Evolutionary conservation across 2,797 vertebrate species (phyloP).

Genomic region (Smutsia gigantea): DNA sequence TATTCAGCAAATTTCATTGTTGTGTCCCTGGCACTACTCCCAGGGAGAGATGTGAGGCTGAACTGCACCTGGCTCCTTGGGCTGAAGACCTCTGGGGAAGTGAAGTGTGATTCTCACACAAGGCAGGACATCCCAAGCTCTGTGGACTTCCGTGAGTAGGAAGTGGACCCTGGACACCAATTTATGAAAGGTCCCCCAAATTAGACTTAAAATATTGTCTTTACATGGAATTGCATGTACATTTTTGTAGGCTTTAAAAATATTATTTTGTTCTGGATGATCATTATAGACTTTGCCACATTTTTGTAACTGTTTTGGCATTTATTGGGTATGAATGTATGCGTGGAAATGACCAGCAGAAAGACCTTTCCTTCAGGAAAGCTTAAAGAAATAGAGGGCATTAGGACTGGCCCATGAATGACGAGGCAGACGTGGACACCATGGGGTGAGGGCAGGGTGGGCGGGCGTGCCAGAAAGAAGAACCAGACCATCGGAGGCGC

Average conservation of each 20-base stretch:
- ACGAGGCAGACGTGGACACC: background rate
- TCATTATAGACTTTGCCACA: too few species aligned
- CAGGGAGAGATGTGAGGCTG: background rate
- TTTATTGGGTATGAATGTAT: too few species aligned
- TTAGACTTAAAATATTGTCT: background rate
- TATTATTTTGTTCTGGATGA: background rate
- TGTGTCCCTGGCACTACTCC: background rate
- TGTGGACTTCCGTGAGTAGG: background rate
- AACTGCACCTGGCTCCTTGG: background rate
- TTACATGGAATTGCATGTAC: fast-evolving
- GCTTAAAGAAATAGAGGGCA: background rate
- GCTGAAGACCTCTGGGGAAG: background rate
- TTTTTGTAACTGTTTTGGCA: background rate
- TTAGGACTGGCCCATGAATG: background rate
- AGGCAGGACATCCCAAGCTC: background rate
- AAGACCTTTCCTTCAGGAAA: background rate
- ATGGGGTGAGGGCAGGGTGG: fast-evolving
- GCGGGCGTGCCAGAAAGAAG: background rate
- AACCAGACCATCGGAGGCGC: background rate
- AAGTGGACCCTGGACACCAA: background rate
- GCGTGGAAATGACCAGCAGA: background rate
- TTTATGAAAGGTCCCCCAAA: too few species aligned
- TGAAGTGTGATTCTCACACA: background rate
- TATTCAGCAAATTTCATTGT: background rate
- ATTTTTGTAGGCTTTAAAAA: too few species aligned